Conservation (phyloP, 2,797 vertebrate species). For the Ambastaia sidthimunki region DNA sequence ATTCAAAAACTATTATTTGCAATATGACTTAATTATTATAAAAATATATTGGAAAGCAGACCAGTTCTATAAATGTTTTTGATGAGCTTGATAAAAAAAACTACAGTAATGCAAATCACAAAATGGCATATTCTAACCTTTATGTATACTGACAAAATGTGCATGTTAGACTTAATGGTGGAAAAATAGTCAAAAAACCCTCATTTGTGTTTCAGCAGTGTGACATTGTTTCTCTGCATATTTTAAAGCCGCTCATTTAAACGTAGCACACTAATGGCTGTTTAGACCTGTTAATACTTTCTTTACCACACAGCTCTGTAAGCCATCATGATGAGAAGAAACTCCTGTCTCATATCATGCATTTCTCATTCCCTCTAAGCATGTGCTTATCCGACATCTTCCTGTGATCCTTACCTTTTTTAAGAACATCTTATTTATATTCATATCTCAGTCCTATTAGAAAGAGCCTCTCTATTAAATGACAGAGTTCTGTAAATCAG, state of each 20-base stretch:
- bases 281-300: slow-evolving; percentile 36
- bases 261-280: slow-evolving; percentile 45
- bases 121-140: too few relatives aligned
- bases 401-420: not conserved
- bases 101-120: too few relatives aligned
- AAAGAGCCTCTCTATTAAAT: slow-evolving; percentile 1
- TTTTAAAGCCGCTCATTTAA: slow-evolving; percentile 26
- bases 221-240: slow-evolving; percentile 35
- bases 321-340: slow-evolving; percentile 23
- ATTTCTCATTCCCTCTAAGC: slow-evolving; percentile 14
- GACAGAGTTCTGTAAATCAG: too few relatives aligned
- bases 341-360: slow-evolving; percentile 9
- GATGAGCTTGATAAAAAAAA: too few relatives aligned
- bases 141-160: too few relatives aligned
- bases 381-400: not conserved
- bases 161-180: too few relatives aligned
- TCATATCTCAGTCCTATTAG: not conserved
- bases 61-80: too few relatives aligned
- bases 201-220: not conserved
- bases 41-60: too few relatives aligned
- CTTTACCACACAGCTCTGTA: slow-evolving; percentile 18
- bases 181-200: slow-evolving; percentile 5
- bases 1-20: too few relatives aligned
- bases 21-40: too few relatives aligned
- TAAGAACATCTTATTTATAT: too few relatives aligned